Base-by-base conservation (phyloP, 2,888 invertebrate genomes). In the Heliconius ismenius region DNA sequence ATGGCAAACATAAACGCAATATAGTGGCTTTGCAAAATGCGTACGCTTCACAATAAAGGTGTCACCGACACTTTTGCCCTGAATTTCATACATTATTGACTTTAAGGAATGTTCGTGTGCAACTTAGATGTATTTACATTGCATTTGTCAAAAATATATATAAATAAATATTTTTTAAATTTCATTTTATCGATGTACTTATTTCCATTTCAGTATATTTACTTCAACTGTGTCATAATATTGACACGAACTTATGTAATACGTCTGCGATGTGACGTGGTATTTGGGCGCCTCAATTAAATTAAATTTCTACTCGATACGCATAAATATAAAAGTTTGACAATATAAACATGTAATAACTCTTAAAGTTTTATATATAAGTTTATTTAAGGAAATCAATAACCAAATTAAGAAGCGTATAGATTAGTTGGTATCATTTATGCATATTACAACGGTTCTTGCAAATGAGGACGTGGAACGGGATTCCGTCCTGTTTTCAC, bases 51-150 rank as follows among this genome's bases (percentile, higher is more conserved):
- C 49, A 77, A 78, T 79, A 81, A 81, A 78, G 65, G 72, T 79
- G 81, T 81, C 81, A 73, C 73, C 80, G 77, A 79, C 78, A 79
- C 70, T 75, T 68, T 49, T 79, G 75, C 72, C 75, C 79, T 75
- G 76, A 75, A 78, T 79, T 75, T 75, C 70, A 74, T 62, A 69
- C 58, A 75, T 60, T 64, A 78, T 76, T 76, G 68, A 76, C 73
- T 75, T 68, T 58, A 76, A 78, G 62, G 63, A 79, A 68, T 54
- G 58, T 49, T 36, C 72, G 39, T 28, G 62, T 72, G 73, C 43
- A 63, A 72, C 72, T 73, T 65, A 64, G 36, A 39, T 11, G 18
- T 73, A 39, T 72, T 54, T 54, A 70, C 63, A 54, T 39, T 65
- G 28, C 28, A 60, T 21, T 39, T 75, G 36, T 60, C 64, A 69